A percentile compares a stretch with the other conserved stretches of the same genome.
Conservation (phyloP, 2,797 vertebrate species). For the Cephalopachus bancanus region DNA sequence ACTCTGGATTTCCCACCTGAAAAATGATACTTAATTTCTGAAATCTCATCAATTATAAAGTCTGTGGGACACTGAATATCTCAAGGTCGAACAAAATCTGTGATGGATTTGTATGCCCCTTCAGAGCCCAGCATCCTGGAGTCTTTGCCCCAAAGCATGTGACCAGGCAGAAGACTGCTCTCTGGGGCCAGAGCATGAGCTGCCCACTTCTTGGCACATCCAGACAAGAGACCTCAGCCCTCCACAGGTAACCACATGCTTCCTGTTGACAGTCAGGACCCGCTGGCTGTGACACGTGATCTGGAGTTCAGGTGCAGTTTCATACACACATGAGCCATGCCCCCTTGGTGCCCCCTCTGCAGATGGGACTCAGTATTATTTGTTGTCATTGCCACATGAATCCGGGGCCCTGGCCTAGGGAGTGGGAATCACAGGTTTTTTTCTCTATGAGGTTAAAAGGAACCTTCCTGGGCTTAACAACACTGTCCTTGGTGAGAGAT, state of each 20-base stretch:
- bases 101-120: too few species aligned
- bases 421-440: too few species aligned
- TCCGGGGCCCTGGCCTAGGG: background rate
- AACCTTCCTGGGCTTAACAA: background rate
- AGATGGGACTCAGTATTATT: background rate
- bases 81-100: background rate
- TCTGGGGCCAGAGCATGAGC: background rate
- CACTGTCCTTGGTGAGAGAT: background rate
- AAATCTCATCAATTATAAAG: background rate
- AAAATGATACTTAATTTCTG: background rate
- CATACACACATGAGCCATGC: background rate
- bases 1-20: background rate
- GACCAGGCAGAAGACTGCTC: background rate
- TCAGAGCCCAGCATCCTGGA: too few species aligned
- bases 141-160: too few species aligned
- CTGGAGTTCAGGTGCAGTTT: background rate
- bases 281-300: background rate
- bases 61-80: background rate
- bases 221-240: too few species aligned
- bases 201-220: background rate
- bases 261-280: background rate
- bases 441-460: background rate
- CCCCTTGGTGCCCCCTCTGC: background rate
- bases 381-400: fast-evolving
- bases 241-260: background rate